Evolutionary conservation across 2,888 invertebrate genomes (phyloP).

Genomic region (Linyphia triangularis): DNA sequence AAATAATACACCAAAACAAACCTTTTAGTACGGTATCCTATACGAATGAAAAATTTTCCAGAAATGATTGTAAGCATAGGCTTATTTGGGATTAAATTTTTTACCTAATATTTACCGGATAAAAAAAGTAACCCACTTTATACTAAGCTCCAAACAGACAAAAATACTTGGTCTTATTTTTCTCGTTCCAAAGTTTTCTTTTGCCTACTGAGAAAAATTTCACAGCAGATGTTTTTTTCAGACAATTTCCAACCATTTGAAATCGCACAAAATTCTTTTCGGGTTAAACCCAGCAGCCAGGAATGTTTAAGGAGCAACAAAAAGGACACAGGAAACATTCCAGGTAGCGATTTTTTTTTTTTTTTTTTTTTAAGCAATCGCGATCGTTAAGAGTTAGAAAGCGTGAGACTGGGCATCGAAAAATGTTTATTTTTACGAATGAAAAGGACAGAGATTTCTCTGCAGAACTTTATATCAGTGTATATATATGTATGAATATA

Average conservation of each 20-base stretch:
- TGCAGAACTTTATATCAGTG: slow-evolving; percentile 23
- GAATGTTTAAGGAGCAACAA: background rate
- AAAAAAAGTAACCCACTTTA: background rate
- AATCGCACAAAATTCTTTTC: background rate
- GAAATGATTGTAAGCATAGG: background rate
- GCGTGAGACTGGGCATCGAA: background rate
- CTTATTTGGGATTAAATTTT: background rate
- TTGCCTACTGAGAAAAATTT: background rate
- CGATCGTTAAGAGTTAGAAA: background rate
- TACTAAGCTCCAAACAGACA: background rate
- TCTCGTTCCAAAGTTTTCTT: background rate
- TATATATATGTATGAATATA: slow-evolving; percentile 19
- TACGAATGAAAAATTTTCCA: background rate
- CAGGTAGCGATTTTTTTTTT: background rate
- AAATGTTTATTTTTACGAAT: slow-evolving; percentile 29
- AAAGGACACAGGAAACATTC: background rate
- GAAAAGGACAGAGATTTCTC: slow-evolving; percentile 26
- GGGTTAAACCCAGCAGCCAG: background rate
- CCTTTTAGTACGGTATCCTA: too few species aligned
- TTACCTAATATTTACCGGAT: background rate
- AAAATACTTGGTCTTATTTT: background rate
- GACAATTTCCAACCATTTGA: background rate
- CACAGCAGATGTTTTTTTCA: slow-evolving; percentile 1
- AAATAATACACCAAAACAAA: too few species aligned
- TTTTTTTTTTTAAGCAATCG: background rate